These are phyloP conservation scores for Hesperophylax magnus DNA, from an alignment of 1,140 invertebrate genomes.

Conservation along the genomic window DNA sequence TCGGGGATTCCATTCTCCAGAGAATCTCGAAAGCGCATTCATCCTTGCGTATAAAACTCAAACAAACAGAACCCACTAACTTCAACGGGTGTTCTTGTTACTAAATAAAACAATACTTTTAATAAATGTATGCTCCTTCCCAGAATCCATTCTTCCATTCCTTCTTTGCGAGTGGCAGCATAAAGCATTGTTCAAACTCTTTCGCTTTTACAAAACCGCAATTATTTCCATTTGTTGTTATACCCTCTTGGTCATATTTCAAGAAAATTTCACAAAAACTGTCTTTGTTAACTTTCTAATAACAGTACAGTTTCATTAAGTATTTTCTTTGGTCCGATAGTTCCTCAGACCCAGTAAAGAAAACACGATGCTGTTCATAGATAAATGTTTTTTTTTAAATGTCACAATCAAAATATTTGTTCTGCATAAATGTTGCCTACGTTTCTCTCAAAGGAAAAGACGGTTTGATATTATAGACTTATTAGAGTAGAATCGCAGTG, in stretches of 20 bases:
- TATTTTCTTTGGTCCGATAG: conserved; percentile 13
- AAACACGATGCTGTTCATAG: neutral
- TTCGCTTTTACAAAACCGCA: neutral
- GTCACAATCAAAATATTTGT: neutral
- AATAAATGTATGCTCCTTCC: conserved; percentile 38
- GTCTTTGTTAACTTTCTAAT: conserved; percentile 25
- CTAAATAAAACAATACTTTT: conserved; percentile 51
- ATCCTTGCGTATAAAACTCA: too few species aligned
- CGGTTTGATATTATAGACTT: neutral
- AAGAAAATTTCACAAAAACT: conserved; percentile 2
- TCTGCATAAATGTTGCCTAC: neutral
- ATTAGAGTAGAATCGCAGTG: neutral
- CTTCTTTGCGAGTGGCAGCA: neutral
- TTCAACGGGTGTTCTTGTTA: neutral
- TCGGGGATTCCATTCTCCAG: too few species aligned
- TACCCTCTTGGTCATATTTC: conserved; percentile 7
- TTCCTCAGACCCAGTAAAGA: neutral
- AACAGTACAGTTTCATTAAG: conserved; percentile 13
- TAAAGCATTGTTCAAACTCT: conserved; percentile 8
- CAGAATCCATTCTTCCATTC: neutral
- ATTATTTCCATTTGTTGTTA: conserved; percentile 26
- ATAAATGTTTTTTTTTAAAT: neutral
- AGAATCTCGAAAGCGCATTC: too few species aligned
- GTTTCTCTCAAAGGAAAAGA: neutral
- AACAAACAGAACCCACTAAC: too few species aligned